These are phyloP conservation scores for Chalcosyrphus nemorum DNA, from an alignment of 2,888 invertebrate genomes.

Conservation along the genomic window DNA sequence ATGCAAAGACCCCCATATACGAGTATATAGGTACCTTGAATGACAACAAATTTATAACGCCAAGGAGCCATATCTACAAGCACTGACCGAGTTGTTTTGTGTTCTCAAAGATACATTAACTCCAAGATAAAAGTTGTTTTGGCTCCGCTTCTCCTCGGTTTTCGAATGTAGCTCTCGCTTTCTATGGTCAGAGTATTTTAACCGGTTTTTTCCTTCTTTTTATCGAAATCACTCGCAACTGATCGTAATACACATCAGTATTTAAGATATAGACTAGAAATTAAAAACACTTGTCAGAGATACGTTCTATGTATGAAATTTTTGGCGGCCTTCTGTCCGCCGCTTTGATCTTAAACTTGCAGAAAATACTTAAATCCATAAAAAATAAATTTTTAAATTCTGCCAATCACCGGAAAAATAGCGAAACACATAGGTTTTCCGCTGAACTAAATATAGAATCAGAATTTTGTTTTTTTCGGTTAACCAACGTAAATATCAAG, in stretches of 20 bases:
- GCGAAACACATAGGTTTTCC: conserved; percentile 6
- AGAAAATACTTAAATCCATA: neutral
- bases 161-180: conserved; percentile 39
- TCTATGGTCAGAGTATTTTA: conserved; percentile 59
- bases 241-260: neutral
- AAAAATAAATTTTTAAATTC: conserved; percentile 5
- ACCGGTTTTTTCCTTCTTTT: conserved; percentile 45
- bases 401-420: conserved; percentile 39
- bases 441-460: conserved; percentile 55
- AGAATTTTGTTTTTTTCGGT: conserved; percentile 11
- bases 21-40: too few species aligned
- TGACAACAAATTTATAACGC: conserved; percentile 25
- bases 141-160: neutral
- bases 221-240: conserved; percentile 7
- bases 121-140: conserved; percentile 22
- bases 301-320: neutral
- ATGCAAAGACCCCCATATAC: conserved; percentile 15
- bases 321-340: neutral
- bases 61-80: neutral
- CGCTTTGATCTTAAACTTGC: conserved; percentile 42
- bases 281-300: neutral
- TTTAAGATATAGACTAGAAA: neutral
- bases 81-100: conserved; percentile 24
- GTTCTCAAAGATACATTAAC: neutral
- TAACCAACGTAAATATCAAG: conserved; percentile 47